phyloP scores from a whole-genome alignment of 2,797 vertebrate species.

The Avahi laniger region DNA sequence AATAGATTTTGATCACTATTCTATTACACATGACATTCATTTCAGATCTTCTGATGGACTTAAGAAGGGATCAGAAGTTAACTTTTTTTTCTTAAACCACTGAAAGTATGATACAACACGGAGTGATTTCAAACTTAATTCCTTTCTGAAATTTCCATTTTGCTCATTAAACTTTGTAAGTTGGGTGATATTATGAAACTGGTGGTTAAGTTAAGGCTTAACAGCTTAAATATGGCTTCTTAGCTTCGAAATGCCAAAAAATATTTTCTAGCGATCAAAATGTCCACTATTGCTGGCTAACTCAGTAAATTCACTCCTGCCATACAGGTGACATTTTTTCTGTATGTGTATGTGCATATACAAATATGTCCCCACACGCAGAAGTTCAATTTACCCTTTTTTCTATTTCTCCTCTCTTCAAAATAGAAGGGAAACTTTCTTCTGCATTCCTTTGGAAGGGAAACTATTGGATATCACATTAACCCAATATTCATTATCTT shows the following conservation, averaged over 20 bases:
- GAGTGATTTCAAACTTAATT: not conserved
- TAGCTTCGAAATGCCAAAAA: not conserved
- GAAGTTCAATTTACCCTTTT: not conserved
- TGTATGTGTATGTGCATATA: not conserved
- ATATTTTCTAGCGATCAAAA: not conserved
- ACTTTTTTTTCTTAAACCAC: not conserved
- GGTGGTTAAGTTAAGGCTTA: not conserved
- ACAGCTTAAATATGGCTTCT: not conserved
- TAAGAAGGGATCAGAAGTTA: not conserved
- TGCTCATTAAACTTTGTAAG: not conserved
- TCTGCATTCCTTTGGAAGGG: not conserved
- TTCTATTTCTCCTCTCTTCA: constrained; percentile 35
- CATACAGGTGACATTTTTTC: not conserved
- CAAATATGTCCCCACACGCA: not conserved
- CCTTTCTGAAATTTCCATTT: constrained; percentile 6
- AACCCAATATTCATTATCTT: not conserved
- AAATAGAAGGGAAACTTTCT: not conserved
- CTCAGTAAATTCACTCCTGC: not conserved
- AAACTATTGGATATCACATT: not conserved
- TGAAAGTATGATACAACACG: not conserved
- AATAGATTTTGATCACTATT: not conserved
- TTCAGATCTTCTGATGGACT: constrained; percentile 26
- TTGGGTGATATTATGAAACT: not conserved
- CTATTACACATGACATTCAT: not conserved
- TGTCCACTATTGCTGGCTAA: not conserved